phyloP scores from a whole-genome alignment of 2,888 invertebrate genomes.

The Rotaria socialis region DNA sequence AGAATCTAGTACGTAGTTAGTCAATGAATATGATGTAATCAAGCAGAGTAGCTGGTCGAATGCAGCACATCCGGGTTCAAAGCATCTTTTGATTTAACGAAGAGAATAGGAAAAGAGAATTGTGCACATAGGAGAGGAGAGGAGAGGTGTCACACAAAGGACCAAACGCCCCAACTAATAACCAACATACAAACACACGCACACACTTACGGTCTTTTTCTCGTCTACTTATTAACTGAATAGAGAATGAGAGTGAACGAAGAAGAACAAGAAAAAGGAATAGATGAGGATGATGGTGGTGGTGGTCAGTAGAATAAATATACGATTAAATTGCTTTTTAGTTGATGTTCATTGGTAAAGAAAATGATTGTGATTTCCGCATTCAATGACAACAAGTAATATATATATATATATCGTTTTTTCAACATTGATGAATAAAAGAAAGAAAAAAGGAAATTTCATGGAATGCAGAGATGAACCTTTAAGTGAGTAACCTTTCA shows the following conservation, averaged over 20 bases:
- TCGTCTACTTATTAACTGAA: neutral
- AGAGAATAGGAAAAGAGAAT: neutral
- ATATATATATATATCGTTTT: too few relatives aligned
- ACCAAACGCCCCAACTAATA: neutral
- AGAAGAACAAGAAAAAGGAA: neutral
- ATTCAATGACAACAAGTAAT: neutral
- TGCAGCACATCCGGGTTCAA: neutral
- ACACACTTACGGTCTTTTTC: neutral
- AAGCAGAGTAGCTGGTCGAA: neutral
- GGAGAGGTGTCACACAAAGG: neutral
- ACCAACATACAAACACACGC: neutral
- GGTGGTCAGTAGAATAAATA: constrained; percentile 1
- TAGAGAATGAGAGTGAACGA: neutral
- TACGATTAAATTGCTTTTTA: neutral
- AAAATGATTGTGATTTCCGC: neutral
- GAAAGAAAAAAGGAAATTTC: neutral
- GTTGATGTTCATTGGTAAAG: neutral
- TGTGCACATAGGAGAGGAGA: neutral
- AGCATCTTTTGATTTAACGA: constrained; percentile 18
- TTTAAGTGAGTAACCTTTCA: neutral
- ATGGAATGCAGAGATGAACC: neutral
- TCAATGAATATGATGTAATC: constrained; percentile 17
- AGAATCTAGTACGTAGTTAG: neutral
- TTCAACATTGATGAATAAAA: too few relatives aligned
- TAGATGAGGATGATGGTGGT: too few relatives aligned